phyloP scores from a whole-genome alignment of 2,113 vertebrate species.

The Harpagus bidentatus region DNA sequence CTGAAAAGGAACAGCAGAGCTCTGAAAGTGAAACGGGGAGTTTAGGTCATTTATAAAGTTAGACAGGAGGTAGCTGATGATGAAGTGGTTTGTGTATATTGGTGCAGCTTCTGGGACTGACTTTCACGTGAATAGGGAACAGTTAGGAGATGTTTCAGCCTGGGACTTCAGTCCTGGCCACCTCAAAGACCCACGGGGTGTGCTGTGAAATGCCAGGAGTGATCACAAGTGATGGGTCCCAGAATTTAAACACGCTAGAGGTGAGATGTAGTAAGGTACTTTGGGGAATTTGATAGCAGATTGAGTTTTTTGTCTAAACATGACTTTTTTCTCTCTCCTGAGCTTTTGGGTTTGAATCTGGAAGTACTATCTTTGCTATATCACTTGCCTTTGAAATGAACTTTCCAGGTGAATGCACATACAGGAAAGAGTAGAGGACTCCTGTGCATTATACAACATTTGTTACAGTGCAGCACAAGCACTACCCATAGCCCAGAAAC shows the following conservation, averaged over 20 bases:
- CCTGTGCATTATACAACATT: neutral
- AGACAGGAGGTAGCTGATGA: neutral
- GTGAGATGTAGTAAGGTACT: neutral
- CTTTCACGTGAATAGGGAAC: neutral
- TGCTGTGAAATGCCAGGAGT: neutral
- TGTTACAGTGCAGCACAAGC: neutral
- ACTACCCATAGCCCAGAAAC: neutral
- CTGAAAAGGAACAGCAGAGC: neutral
- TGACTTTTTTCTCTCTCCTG: neutral
- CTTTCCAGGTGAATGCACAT: slow-evolving; percentile 16
- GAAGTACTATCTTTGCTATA: neutral
- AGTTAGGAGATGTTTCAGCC: neutral
- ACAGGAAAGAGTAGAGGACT: neutral
- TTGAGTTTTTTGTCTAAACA: neutral
- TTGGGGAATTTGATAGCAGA: neutral
- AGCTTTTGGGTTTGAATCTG: neutral
- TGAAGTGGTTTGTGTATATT: neutral
- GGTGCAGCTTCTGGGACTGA: neutral
- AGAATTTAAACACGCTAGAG: neutral
- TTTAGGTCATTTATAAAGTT: neutral
- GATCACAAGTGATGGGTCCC: neutral
- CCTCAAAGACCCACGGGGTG: neutral
- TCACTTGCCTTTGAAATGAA: slow-evolving; percentile 23
- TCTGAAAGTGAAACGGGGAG: neutral
- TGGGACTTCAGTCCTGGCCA: neutral